phyloP scores from a whole-genome alignment of 2,113 vertebrate genomes.

The Pavo muticus region DNA sequence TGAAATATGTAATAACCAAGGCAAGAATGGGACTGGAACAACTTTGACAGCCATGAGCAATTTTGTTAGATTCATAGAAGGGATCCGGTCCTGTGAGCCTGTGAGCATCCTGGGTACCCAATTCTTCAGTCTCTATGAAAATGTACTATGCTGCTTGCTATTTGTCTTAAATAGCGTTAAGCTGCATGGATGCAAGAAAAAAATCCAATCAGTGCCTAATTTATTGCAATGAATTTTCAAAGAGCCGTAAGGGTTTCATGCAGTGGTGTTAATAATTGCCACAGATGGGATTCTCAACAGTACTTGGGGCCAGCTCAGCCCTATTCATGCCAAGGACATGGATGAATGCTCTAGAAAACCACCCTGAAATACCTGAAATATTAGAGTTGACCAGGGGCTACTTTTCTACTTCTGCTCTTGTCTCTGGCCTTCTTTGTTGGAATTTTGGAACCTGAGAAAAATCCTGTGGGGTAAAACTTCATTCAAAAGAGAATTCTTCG shows the following conservation, averaged over 20 bases:
- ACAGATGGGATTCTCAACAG: background rate
- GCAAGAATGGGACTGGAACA: background rate
- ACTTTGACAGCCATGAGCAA: background rate
- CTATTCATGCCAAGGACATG: background rate
- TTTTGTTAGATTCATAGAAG: background rate
- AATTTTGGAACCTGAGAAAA: background rate
- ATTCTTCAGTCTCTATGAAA: background rate
- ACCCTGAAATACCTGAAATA: background rate
- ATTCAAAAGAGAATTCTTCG: background rate
- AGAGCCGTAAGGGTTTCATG: background rate
- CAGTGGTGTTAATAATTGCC: background rate
- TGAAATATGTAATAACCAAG: too few relatives aligned
- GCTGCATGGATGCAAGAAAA: background rate
- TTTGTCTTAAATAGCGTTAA: background rate
- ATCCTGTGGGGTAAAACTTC: background rate
- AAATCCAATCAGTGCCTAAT: background rate
- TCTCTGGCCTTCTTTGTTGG: background rate
- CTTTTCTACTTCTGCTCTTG: background rate
- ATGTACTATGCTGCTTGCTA: rapidly evolving
- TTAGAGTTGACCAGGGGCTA: background rate
- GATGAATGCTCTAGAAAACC: background rate
- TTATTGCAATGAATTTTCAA: background rate
- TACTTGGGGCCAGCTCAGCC: background rate
- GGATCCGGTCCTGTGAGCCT: too few relatives aligned
- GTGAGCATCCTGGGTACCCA: background rate